Percentiles rank a stretch among this genome's conserved stretches.
phyloP scores from a whole-genome alignment of 2,888 invertebrate genomes.

The Cecidostiba fungosa region DNA sequence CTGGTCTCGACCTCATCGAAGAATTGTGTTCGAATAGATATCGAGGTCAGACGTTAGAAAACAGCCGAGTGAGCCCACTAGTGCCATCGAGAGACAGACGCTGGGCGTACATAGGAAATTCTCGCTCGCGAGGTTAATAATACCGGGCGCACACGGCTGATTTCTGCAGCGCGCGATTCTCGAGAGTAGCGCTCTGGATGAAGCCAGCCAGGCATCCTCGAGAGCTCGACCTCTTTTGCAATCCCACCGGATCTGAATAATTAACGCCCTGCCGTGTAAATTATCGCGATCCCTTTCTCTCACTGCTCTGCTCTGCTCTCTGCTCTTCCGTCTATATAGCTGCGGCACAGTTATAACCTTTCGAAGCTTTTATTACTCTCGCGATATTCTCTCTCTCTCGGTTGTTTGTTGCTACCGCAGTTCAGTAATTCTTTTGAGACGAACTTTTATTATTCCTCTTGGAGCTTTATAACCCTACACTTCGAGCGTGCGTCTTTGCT shows the following conservation, averaged over 20 bases:
- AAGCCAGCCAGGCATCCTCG: background rate
- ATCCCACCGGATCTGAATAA: constrained; percentile 46
- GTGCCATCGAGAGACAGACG: constrained; percentile 28
- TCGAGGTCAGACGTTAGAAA: constrained; percentile 50
- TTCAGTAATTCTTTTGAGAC: background rate
- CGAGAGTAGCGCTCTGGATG: background rate
- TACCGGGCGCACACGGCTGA: constrained; percentile 17
- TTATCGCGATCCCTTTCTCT: constrained; percentile 57
- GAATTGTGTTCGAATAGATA: constrained; percentile 29
- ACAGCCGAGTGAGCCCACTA: constrained; percentile 37
- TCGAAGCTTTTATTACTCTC: background rate
- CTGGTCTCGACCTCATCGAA: background rate
- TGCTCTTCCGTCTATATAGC: constrained; percentile 11
- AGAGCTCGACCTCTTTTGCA: constrained; percentile 49
- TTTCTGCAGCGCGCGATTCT: constrained; percentile 23
- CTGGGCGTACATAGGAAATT: background rate
- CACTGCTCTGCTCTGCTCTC: constrained; percentile 32
- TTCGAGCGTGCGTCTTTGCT: too few species aligned
- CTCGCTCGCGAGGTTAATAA: constrained; percentile 37
- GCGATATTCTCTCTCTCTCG: too few species aligned
- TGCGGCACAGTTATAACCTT: constrained; percentile 2
- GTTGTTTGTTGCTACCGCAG: background rate
- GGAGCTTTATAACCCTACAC: too few species aligned
- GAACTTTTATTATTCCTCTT: background rate
- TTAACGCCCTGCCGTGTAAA: constrained; percentile 48